Evolutionary conservation across 1,140 invertebrate species (phyloP), one percentile per base, ranked within the genome.

Genomic region (Tigriopus japonicus): DNA sequence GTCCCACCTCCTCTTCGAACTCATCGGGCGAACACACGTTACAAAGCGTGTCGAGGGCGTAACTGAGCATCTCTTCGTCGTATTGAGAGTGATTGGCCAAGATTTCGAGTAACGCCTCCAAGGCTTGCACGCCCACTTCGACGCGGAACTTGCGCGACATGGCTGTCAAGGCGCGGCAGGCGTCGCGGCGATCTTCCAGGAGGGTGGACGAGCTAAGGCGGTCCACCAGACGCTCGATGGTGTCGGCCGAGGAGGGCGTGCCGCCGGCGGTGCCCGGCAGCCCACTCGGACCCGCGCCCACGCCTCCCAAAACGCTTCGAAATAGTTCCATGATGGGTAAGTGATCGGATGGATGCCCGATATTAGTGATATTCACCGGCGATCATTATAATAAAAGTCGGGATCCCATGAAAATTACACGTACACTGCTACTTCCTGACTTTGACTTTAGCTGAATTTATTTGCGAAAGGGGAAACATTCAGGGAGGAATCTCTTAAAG

Each of bases 71-170:
- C 75, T 98, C 94, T 66, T 81, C 80, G 72, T 97, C 90, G 62
- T 80, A 81, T 66, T 83, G 78, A 69, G 93, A 88, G 60, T 81
- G 77, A 62, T 91, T 70, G n/a, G 83, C 78, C 35, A 49, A 6
- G 45, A 49, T 49, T 10, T 74, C 70, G 21, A 81, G 78, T 9
- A 98, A 71, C 6, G 84, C 79, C 66, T 89, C 83, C 86, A 98
- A 90, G 21, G 86, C 91, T 69, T 89, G 86, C 10, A 91, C 91
- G 17, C 93, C 94, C 53, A 98, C 94, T 74, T 97, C 89, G 3
- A 98, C 76, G 9, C 94, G 77, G 70, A 90, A 92, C 69, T 90
- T 94, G 68, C 83, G 81, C 0, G 94, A 95, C 56, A 98, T 74
- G 1, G 92, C 86, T 74, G 92, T 92, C 1, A 99, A 78, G 0